These are phyloP conservation scores for Calephelis virginiensis DNA, from an alignment of 1,140 invertebrate species.

Conservation along the genomic window DNA sequence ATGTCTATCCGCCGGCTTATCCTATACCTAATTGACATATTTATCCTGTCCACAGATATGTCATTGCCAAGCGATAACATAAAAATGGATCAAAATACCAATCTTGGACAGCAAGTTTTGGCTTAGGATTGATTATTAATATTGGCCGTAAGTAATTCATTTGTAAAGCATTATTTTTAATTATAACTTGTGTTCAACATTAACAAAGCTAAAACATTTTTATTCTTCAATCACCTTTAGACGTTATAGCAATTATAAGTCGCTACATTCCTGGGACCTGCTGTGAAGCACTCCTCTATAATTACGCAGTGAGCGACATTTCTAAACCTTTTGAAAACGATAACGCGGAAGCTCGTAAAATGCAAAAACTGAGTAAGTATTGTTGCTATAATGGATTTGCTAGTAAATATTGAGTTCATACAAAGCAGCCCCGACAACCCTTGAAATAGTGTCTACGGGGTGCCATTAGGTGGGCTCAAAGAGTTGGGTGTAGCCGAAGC, in stretches of 20 bases:
- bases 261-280: constrained; percentile 60
- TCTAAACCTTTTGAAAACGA: constrained; percentile 72
- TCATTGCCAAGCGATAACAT: too few species aligned
- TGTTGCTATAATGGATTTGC: constrained; percentile 75
- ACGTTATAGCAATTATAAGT: constrained; percentile 60
- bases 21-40: too few species aligned
- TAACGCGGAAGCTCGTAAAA: constrained; percentile 74
- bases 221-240: constrained; percentile 36
- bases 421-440: constrained; percentile 70
- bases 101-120: too few species aligned
- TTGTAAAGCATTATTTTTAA: constrained; percentile 10
- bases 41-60: too few species aligned
- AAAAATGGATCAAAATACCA: too few species aligned
- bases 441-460: constrained; percentile 70
- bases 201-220: constrained; percentile 28
- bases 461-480: constrained; percentile 74
- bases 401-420: constrained; percentile 76
- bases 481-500: constrained; percentile 69
- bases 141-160: too few species aligned
- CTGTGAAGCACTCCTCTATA: constrained; percentile 65
- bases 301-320: constrained; percentile 71
- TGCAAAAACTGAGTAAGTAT: constrained; percentile 75
- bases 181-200: constrained; percentile 18
- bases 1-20: too few species aligned
- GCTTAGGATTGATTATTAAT: too few species aligned